Percentiles rank a stretch among this genome's conserved stretches.
Conservation (phyloP, 1,140 invertebrate species). For the Conus betulinus region DNA sequence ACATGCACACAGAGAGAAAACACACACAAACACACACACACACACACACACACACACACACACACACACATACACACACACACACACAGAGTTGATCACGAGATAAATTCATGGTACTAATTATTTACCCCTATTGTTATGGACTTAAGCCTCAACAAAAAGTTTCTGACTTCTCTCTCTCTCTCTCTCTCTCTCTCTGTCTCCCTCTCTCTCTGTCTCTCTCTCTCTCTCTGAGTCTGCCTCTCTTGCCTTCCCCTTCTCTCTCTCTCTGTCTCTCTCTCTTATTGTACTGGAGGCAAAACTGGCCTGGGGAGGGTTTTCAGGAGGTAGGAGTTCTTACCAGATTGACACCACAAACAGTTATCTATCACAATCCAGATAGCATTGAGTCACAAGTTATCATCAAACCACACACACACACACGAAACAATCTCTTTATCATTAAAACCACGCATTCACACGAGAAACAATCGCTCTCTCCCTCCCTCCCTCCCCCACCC, state of each 20-base stretch:
- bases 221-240: not conserved
- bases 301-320: too few relatives aligned
- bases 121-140: too few relatives aligned
- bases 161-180: not conserved
- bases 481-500: not conserved
- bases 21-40: too few relatives aligned
- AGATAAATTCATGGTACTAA: too few relatives aligned
- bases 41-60: too few relatives aligned
- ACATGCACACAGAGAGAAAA: too few relatives aligned
- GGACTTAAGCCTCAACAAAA: too few relatives aligned
- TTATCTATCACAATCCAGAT: not conserved
- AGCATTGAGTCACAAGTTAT: not conserved
- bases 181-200: not conserved
- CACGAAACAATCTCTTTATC: not conserved
- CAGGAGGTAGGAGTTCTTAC: too few relatives aligned
- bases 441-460: not conserved
- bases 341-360: not conserved
- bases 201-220: conserved; percentile 20
- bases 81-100: too few relatives aligned
- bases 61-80: too few relatives aligned
- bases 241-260: not conserved
- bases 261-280: not conserved
- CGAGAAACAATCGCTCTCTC: not conserved
- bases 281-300: not conserved
- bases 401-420: not conserved